phyloP scores from a whole-genome alignment of 2,797 vertebrate genomes.

The Rhabdophis nuchalis region DNA sequence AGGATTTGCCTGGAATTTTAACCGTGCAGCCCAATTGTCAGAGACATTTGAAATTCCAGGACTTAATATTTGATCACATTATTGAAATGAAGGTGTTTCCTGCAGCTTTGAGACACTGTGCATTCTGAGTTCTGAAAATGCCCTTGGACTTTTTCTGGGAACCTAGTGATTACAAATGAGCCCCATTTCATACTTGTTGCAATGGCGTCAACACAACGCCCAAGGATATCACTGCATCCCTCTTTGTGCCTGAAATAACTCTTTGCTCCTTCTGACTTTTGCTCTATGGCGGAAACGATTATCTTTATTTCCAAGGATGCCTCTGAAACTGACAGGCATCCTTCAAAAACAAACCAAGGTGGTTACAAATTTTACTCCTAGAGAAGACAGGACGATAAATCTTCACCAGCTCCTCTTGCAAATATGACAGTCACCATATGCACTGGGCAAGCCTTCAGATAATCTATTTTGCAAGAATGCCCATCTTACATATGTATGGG shows the following conservation, averaged over 20 bases:
- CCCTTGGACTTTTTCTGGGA: constrained; percentile 27
- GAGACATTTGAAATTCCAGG: not conserved
- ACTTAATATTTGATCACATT: not conserved
- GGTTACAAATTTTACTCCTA: not conserved
- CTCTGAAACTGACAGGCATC: not conserved
- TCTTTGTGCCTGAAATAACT: not conserved
- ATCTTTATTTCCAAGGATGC: not conserved
- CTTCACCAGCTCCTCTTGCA: not conserved
- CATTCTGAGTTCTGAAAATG: constrained; percentile 19
- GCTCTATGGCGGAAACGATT: not conserved
- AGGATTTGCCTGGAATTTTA: not conserved
- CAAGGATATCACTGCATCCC: not conserved
- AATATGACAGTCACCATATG: not conserved
- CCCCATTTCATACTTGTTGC: not conserved
- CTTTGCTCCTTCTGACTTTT: not conserved
- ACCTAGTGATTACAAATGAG: constrained; percentile 30
- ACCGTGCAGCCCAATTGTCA: not conserved
- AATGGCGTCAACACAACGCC: not conserved
- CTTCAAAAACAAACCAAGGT: not conserved
- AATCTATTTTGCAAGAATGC: not conserved
- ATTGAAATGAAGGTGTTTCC: not conserved
- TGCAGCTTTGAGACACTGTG: constrained; percentile 1
- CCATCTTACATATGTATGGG: not conserved
- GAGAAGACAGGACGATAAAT: not conserved
- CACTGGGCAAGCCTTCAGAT: not conserved